Evolutionary conservation across 2,113 vertebrate genomes (phyloP).

Genomic region (Oryctolagus cuniculus): mOryCun1.1 NC_091434.1:98305501-98306000

Average conservation of each 20-base stretch:
- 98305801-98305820: neutral
- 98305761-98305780: neutral
- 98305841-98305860: constrained; percentile 31
- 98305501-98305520: neutral
- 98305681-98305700: neutral
- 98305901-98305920: neutral
- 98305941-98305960: neutral
- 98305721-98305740: neutral
- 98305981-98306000: neutral
- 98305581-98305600: neutral
- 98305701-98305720: neutral
- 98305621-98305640: neutral
- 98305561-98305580: accelerated
- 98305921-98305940: neutral
- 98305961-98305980: neutral
- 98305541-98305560: neutral
- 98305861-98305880: neutral
- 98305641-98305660: neutral
- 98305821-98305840: neutral
- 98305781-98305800: neutral
- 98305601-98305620: neutral
- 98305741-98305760: neutral
- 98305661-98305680: neutral
- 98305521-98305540: neutral
- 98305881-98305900: neutral